A percentile compares a stretch with the other conserved stretches of the same genome.
Evolutionary conservation across 2,113 vertebrate genomes (phyloP).

Genomic region (Forbesichthys papilliferus): DNA sequence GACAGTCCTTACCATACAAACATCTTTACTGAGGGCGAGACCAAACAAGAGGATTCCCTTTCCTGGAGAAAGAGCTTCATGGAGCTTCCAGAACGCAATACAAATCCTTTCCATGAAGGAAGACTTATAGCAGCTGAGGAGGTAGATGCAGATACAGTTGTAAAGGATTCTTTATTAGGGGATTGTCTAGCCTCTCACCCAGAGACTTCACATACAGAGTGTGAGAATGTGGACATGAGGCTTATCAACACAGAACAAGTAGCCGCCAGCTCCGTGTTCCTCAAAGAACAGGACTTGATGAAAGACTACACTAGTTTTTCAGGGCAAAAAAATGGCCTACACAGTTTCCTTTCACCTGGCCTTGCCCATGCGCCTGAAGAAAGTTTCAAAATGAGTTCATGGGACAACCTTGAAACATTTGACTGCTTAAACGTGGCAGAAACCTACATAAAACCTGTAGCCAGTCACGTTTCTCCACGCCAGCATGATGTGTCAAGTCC

Average conservation of each 20-base stretch:
- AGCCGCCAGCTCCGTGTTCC: slow-evolving; percentile 87
- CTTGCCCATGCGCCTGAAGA: slow-evolving; percentile 62
- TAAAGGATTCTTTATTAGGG: slow-evolving; percentile 68
- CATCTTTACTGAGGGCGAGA: slow-evolving; percentile 79
- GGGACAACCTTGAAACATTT: slow-evolving; percentile 68
- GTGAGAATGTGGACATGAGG: slow-evolving; percentile 56
- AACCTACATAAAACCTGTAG: slow-evolving; percentile 58
- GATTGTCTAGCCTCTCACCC: slow-evolving; percentile 54
- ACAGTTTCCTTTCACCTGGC: slow-evolving; percentile 63
- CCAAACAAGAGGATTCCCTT: slow-evolving; percentile 74
- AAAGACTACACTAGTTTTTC: slow-evolving; percentile 70
- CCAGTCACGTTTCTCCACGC: slow-evolving; percentile 49
- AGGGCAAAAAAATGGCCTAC: slow-evolving; percentile 50
- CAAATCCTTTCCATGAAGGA: slow-evolving; percentile 64
- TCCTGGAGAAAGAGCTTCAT: slow-evolving; percentile 71
- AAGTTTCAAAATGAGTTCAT: slow-evolving; percentile 66
- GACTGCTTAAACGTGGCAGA: slow-evolving; percentile 66
- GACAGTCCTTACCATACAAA: slow-evolving; percentile 85
- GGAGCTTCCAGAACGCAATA: slow-evolving; percentile 80
- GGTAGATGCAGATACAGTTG: slow-evolving; percentile 32
- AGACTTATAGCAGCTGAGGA: slow-evolving; percentile 28
- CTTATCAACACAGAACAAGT: slow-evolving; percentile 80
- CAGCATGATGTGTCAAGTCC: slow-evolving; percentile 58
- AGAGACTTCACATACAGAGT: slow-evolving; percentile 43
- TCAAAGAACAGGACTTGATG: slow-evolving; percentile 85